These are phyloP conservation scores for Drosophila melanica DNA, from an alignment of 1,140 invertebrate species.

Conservation along the genomic window DNA sequence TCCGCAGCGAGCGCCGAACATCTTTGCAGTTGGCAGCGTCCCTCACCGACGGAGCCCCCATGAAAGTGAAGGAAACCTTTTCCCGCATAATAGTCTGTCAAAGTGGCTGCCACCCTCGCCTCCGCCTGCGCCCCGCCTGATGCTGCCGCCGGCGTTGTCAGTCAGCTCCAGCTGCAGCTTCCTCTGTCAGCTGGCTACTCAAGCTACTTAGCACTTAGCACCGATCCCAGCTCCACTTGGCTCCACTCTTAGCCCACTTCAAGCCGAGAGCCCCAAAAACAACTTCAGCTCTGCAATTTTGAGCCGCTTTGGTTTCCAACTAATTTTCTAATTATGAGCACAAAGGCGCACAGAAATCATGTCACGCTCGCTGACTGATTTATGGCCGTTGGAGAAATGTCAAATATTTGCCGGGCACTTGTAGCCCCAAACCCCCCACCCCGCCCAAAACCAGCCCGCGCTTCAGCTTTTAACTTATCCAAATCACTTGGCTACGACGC, in stretches of 20 bases:
- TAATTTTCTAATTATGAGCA: constrained; percentile 83
- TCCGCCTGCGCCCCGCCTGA: neutral
- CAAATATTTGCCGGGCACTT: constrained; percentile 69
- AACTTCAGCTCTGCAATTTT: constrained; percentile 23
- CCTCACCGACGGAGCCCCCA: constrained; percentile 17
- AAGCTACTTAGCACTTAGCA: constrained; percentile 23
- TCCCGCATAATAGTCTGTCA: constrained; percentile 81
- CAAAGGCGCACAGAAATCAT: constrained; percentile 63
- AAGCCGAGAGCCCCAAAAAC: neutral
- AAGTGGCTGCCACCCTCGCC: constrained; percentile 53
- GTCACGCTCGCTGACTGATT: constrained; percentile 69
- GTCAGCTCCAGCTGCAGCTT: constrained; percentile 37
- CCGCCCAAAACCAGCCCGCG: constrained; percentile 37
- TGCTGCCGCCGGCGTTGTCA: constrained; percentile 23
- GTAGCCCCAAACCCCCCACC: neutral
- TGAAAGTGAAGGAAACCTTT: constrained; percentile 81
- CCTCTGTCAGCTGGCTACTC: constrained; percentile 13
- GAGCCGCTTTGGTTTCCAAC: constrained; percentile 53
- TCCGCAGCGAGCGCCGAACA: constrained; percentile 76
- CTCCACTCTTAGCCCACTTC: constrained; percentile 28
- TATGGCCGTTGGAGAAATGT: constrained; percentile 81
- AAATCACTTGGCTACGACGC: constrained; percentile 63
- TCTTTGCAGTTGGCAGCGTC: constrained; percentile 59
- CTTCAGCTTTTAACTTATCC: constrained; percentile 69
- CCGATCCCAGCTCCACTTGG: neutral